Base-by-base conservation (phyloP, 64 coral and sea anemone genomes). In the Acropora tenuis region DNA sequence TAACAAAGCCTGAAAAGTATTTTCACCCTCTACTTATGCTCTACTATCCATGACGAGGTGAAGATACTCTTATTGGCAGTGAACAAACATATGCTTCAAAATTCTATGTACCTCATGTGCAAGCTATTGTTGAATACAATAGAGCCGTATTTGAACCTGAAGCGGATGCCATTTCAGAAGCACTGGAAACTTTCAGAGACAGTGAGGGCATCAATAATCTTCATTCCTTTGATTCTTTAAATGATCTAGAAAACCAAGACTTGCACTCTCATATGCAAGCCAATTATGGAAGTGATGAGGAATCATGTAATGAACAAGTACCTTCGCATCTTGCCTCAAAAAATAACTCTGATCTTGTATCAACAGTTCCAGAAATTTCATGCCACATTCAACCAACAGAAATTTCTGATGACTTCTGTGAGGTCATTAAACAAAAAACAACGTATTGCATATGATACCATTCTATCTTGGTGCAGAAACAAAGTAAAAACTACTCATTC, bases 71-170 rank as follows among this genome's bases (percentile, higher is more conserved):
- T 6, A 41, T 87, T 74, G 69, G 84, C 71, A 74, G 84, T 87
- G 84, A 87, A 53, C 63, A 74, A 53, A 87, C 84, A 87, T 86
- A 87, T 87, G 67, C 84, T 73, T 87, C 84, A 71, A 87, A 87
- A 87, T 73, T 87, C 63, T 48, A 73, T 48, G 84, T 74, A 50
- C 84, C 84, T 73, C 68, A 73, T 74, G 84, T 87, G 69, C 63
- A 87, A 87, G 84, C 65, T 73, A 48, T 87, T 87, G 84, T 87
- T 15, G 42, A 74, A 73, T 1, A 87, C 43, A 87, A 87, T 71
- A 87, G 46, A 75, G 69, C 44, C 13, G 12, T 87, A 41, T 87
- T 87, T 87, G 86, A 88, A 88, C 86, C 86, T 50, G 86, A 88
- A 59, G 47, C 86, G 48, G 86, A 88, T 75, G 86, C 86, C 48